Evolutionary conservation across 2,797 vertebrate genomes (phyloP).

Genomic region (Coendou prehensilis): DNA sequence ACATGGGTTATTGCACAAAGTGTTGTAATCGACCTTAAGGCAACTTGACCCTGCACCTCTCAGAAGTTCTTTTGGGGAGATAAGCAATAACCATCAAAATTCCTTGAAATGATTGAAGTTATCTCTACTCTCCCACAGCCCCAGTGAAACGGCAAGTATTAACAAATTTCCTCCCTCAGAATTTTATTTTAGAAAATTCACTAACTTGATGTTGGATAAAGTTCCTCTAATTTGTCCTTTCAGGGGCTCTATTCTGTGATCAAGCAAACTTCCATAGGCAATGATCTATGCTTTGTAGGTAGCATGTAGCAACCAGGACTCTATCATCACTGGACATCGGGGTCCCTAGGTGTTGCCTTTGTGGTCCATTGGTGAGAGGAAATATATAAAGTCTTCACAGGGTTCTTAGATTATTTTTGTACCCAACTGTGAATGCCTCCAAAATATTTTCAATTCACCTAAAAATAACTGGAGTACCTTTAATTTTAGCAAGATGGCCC

Average conservation of each 20-base stretch:
- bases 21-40: not conserved
- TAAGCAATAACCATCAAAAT: not conserved
- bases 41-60: not conserved
- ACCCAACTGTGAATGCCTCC: not conserved
- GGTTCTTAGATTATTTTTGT: not conserved
- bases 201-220: not conserved
- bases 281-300: not conserved
- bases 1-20: not conserved
- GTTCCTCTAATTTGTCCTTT: not conserved
- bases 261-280: not conserved
- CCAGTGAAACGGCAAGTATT: not conserved
- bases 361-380: no score
- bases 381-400: not conserved
- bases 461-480: not conserved
- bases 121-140: not conserved
- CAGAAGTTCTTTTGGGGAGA: not conserved
- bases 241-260: fast-evolving
- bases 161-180: not conserved
- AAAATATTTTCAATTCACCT: not conserved
- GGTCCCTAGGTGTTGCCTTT: not conserved
- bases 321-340: not conserved
- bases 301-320: not conserved
- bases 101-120: not conserved
- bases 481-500: not conserved
- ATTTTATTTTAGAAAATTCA: not conserved